Base-by-base conservation (phyloP, 2,888 invertebrate species). In the Synergus itoensis region DNA sequence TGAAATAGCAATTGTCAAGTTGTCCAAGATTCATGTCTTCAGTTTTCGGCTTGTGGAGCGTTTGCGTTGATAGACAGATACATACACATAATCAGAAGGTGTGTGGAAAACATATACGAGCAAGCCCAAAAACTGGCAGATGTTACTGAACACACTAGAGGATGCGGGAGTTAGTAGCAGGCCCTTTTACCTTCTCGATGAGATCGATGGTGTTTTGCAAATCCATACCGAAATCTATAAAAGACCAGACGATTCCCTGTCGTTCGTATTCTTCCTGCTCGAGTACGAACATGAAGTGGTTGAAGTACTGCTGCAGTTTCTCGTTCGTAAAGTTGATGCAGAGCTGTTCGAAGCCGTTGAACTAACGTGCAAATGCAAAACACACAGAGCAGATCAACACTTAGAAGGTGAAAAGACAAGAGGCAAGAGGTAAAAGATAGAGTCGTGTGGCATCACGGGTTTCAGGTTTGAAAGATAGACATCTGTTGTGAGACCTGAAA, bases 291-390 rank as follows among this genome's bases (percentile, higher is more conserved):
- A 98, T 98, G 94, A 97, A 96, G 93, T 98, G 98, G 93, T 98
- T 98, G 96, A 98, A 98, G 94, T 97, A 98, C 92, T 98, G 98
- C 93, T 98, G 98, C 89, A 98, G 95, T 93, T 97, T 97, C 94
- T 98, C 98, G 93, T 98, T 98, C 91, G 97, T 97, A 95, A 97
- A 98, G 95, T 98, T 98, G 95, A 98, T 97, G 95, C 98, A 98
- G 92, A 98, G 95, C 93, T 98, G 98, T 94, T 98, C 98, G 95
- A 98, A 98, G 92, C 97, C 96, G 94, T 98, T 98, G 94, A 95
- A 96, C 98, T 98, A 84, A 82, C 85, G 84, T 86, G 87, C 87
- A 88, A 80, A 79, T 62, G 80, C 79, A 81, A 63, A 81, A 84
- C 81, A 83, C 82, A 86, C 82, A 86, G 73, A 78, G 80, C 82